Conservation (phyloP, 1,140 invertebrate species). For the Cydia fagiglandana region DNA sequence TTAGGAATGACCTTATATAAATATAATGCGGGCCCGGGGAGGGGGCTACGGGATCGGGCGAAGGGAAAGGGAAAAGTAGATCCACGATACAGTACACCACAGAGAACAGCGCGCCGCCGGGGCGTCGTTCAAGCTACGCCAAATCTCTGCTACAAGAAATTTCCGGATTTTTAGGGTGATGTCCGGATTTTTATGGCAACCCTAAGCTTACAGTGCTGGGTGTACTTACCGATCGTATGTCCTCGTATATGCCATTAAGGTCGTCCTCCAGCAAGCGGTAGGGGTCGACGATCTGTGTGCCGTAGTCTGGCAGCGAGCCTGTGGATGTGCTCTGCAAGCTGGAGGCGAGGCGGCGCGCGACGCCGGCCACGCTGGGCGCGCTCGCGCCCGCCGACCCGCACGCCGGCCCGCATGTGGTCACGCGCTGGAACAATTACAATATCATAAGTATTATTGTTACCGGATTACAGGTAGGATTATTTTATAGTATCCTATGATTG, state of each 20-base stretch:
- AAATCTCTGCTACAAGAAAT: too few relatives aligned
- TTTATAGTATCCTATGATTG: too few relatives aligned
- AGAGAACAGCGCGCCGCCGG: too few relatives aligned
- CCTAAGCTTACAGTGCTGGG: not conserved
- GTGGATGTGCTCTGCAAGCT: conserved; percentile 82
- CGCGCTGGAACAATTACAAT: conserved; percentile 52
- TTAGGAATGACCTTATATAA: too few relatives aligned
- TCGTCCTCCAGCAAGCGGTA: conserved; percentile 92
- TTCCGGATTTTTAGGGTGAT: too few relatives aligned
- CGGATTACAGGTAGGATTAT: too few relatives aligned
- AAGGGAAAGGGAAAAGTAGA: too few relatives aligned
- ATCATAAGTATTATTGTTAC: not conserved
- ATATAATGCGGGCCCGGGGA: too few relatives aligned
- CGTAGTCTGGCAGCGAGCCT: conserved; percentile 86
- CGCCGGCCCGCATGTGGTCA: conserved; percentile 65
- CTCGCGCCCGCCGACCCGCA: conserved; percentile 43
- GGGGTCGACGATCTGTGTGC: conserved; percentile 86
- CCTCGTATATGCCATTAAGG: conserved; percentile 88
- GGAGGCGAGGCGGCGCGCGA: conserved; percentile 67
- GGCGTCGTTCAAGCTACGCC: too few relatives aligned
- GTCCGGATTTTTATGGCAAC: too few relatives aligned
- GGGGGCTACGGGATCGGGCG: too few relatives aligned
- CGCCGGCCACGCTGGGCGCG: conserved; percentile 50
- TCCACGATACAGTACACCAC: too few relatives aligned
- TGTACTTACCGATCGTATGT: conserved; percentile 87